phyloP scores from a whole-genome alignment of 2,888 invertebrate species.

The Tubulanus polymorphus region DNA sequence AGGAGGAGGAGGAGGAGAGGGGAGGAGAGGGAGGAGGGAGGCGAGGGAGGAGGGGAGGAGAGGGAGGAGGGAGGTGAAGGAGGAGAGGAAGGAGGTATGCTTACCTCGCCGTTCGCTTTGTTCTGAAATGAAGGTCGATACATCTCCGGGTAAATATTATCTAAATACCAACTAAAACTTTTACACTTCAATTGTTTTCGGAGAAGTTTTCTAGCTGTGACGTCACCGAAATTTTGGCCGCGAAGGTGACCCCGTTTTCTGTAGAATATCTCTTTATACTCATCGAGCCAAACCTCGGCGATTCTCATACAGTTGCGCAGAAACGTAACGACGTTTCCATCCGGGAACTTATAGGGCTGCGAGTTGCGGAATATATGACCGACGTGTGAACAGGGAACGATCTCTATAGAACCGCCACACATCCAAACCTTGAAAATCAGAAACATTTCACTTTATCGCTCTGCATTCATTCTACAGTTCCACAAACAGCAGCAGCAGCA shows the following conservation, averaged over 20 bases:
- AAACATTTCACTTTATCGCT: too few relatives aligned
- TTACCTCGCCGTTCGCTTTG: not conserved
- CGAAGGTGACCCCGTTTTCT: conserved; percentile 91
- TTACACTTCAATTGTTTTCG: conserved; percentile 82
- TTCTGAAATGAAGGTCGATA: conserved; percentile 68
- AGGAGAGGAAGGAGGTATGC: not conserved
- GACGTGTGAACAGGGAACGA: conserved; percentile 93
- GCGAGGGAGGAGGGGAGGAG: too few relatives aligned
- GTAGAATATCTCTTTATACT: conserved; percentile 83
- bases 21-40: too few relatives aligned
- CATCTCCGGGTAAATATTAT: conserved; percentile 91
- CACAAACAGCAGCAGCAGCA: too few relatives aligned
- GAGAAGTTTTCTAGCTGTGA: conserved; percentile 70
- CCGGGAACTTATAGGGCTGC: conserved; percentile 93
- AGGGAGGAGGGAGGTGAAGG: not conserved
- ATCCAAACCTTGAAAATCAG: conserved; percentile 74
- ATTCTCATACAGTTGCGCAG: conserved; percentile 89
- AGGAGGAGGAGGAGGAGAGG: too few relatives aligned
- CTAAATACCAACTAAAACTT: conserved; percentile 93
- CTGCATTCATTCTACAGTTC: too few relatives aligned
- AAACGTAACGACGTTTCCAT: conserved; percentile 87
- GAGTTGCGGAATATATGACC: conserved; percentile 92
- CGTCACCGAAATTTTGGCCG: conserved; percentile 89
- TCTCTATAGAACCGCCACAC: conserved; percentile 94
- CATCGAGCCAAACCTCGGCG: conserved; percentile 67